phyloP scores from a whole-genome alignment of 2,888 invertebrate genomes.

The Drosophila pseudotakahashii region DNA sequence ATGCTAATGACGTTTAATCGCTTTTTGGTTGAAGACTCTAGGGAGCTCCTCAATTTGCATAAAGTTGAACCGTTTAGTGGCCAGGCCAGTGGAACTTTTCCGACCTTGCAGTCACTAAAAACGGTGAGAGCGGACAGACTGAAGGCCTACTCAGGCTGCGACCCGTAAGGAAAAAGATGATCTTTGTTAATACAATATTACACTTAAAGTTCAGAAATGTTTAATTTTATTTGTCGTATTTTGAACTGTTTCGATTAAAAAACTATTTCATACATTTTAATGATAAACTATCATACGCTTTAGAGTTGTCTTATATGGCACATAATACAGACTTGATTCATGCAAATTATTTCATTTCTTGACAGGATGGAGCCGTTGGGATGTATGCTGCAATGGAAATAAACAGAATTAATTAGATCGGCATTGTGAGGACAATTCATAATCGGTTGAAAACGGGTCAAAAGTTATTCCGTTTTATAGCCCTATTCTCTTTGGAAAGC shows the following conservation, averaged over 20 bases:
- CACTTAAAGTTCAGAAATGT: too few relatives aligned
- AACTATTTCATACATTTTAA: slow-evolving; percentile 35
- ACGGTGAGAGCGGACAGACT: too few relatives aligned
- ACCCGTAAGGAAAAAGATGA: not conserved
- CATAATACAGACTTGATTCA: slow-evolving; percentile 60
- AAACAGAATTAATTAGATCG: slow-evolving; percentile 10
- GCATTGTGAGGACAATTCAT: not conserved
- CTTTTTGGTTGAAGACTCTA: slow-evolving; percentile 44
- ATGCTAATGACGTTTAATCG: slow-evolving; percentile 76
- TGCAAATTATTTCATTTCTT: slow-evolving; percentile 2
- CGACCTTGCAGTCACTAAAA: not conserved
- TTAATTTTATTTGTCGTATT: not conserved
- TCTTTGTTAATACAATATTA: not conserved
- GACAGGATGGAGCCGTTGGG: not conserved
- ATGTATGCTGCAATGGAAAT: slow-evolving; percentile 51
- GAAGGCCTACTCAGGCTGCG: not conserved
- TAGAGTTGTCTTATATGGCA: slow-evolving; percentile 59
- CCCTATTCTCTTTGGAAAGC: not conserved
- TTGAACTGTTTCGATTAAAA: slow-evolving; percentile 4
- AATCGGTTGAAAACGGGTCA: not conserved
- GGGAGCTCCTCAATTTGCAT: slow-evolving; percentile 57
- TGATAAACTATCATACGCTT: slow-evolving; percentile 30
- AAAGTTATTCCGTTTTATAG: not conserved
- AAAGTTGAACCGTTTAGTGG: slow-evolving; percentile 56
- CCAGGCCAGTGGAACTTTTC: not conserved